These are phyloP conservation scores for Drosophila mayri DNA, from an alignment of 1,140 invertebrate species.

Conservation along the genomic window DNA sequence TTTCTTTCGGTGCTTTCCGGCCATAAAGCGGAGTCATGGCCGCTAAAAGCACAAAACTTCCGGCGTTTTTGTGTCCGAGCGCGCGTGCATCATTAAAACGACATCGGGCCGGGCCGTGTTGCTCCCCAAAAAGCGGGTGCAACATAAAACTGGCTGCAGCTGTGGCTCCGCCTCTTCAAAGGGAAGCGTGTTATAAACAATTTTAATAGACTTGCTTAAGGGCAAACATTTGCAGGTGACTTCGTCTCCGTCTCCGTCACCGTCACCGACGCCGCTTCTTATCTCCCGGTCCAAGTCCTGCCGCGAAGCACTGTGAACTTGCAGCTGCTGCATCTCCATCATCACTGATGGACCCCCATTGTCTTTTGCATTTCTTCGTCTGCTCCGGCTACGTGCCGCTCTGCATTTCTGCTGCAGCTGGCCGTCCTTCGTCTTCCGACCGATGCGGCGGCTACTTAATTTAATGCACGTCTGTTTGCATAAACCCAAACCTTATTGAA, in stretches of 20 bases:
- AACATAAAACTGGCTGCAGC: conserved; percentile 66
- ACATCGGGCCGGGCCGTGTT: conserved; percentile 49
- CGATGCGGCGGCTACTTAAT: conserved; percentile 75
- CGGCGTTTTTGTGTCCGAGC: conserved; percentile 63
- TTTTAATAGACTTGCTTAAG: conserved; percentile 83
- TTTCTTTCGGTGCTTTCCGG: conserved; percentile 45
- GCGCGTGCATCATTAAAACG: conserved; percentile 76
- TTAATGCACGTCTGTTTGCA: conserved; percentile 83
- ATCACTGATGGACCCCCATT: conserved; percentile 48
- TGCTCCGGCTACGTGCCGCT: conserved; percentile 64
- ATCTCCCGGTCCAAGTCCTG: background rate
- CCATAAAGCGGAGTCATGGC: conserved; percentile 75
- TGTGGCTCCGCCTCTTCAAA: conserved; percentile 16
- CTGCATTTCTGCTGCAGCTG: conserved; percentile 51
- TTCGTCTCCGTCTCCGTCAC: conserved; percentile 1
- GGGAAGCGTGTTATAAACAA: conserved; percentile 66
- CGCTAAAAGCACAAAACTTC: conserved; percentile 80
- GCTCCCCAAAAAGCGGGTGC: conserved; percentile 47
- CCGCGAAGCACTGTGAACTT: conserved; percentile 60
- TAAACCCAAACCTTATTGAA: conserved; percentile 82
- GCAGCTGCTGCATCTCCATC: conserved; percentile 52
- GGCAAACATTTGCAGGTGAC: conserved; percentile 66
- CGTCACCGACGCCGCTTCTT: background rate
- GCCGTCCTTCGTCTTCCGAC: conserved; percentile 23
- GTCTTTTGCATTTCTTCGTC: conserved; percentile 66